phyloP scores from a whole-genome alignment of 2,888 invertebrate genomes.

The Scaptomyza tumidula region DNA sequence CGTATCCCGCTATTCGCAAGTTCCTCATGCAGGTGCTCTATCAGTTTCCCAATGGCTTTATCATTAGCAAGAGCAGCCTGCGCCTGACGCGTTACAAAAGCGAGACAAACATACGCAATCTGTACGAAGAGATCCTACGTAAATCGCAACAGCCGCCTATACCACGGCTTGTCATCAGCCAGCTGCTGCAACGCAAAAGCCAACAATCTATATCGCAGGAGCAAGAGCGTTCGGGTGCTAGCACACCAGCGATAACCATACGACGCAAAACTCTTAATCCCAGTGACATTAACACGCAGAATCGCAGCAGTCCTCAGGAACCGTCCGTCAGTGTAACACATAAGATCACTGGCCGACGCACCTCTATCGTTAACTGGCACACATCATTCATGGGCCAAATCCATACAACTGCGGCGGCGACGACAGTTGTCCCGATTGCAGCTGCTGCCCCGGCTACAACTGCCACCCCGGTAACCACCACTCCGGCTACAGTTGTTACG shows the following conservation, averaged over 20 bases:
- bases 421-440: not conserved
- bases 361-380: not conserved
- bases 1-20: conserved; percentile 49
- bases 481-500: not conserved
- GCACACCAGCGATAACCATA: not conserved
- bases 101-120: conserved; percentile 45
- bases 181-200: not conserved
- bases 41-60: conserved; percentile 80
- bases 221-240: not conserved
- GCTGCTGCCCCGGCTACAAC: not conserved
- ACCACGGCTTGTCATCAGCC: conserved; percentile 67
- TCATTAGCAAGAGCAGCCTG: conserved; percentile 75
- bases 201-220: not conserved
- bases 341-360: not conserved
- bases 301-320: not conserved
- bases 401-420: not conserved
- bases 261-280: conserved; percentile 47
- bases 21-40: conserved; percentile 70
- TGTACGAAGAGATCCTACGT: conserved; percentile 70
- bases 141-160: conserved; percentile 75
- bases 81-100: conserved; percentile 57
- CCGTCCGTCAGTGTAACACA: not conserved
- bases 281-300: conserved; percentile 2
- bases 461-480: no score
- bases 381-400: conserved; percentile 13